These are phyloP conservation scores for Neoaliturus tenellus DNA, from an alignment of 2,888 invertebrate species.

Conservation along the genomic window DNA sequence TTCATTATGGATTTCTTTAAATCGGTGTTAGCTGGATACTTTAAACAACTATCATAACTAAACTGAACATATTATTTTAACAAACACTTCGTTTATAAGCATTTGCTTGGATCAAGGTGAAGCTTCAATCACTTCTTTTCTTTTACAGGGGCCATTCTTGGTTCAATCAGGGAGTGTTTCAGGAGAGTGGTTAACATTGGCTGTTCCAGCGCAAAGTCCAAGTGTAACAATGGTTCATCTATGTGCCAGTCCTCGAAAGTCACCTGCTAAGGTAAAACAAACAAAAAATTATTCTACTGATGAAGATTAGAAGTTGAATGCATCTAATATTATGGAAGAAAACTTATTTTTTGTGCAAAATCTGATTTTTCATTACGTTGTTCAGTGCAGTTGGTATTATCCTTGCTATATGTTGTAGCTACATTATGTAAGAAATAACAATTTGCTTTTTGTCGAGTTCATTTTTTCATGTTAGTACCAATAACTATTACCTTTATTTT, in stretches of 20 bases:
- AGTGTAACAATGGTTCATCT: conserved; percentile 51
- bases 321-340: too few relatives aligned
- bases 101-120: background rate
- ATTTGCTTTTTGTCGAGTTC: too few relatives aligned
- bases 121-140: background rate
- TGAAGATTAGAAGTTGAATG: too few relatives aligned
- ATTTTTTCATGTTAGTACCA: too few relatives aligned
- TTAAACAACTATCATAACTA: background rate
- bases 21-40: background rate
- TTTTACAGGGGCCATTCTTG: conserved; percentile 56
- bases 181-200: background rate
- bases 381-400: too few relatives aligned
- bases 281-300: background rate
- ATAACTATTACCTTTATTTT: too few relatives aligned
- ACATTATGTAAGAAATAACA: too few relatives aligned
- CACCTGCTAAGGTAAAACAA: conserved; percentile 45
- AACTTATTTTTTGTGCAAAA: too few relatives aligned
- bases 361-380: too few relatives aligned
- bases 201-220: background rate
- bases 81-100: background rate
- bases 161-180: background rate
- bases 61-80: background rate
- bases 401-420: too few relatives aligned
- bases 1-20: background rate
- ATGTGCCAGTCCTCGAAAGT: conserved; percentile 5